These are phyloP conservation scores for Asbolus verrucosus DNA, from an alignment of 1,140 invertebrate species.

Conservation along the genomic window DNA sequence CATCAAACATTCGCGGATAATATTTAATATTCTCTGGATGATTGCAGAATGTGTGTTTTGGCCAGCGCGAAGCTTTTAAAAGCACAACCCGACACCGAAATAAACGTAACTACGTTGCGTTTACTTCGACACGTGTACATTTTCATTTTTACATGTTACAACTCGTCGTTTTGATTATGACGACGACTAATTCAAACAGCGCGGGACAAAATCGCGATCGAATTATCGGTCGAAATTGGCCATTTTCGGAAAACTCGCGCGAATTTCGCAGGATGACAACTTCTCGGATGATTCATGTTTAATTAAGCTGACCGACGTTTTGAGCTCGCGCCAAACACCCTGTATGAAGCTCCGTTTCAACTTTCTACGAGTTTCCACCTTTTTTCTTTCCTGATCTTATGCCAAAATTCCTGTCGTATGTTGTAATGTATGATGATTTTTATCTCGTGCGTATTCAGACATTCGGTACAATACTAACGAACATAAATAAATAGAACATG, in stretches of 20 bases:
- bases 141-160: no score
- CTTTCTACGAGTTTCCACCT: conserved; percentile 1
- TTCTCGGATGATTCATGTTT: neutral
- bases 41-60: neutral
- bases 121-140: no score
- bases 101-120: no score
- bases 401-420: conserved; percentile 1
- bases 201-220: no score
- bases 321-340: neutral
- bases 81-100: neutral
- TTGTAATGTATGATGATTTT: conserved; percentile 3
- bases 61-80: neutral
- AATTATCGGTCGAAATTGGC: neutral
- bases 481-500: conserved; percentile 6
- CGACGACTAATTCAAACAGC: no score
- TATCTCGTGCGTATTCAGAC: conserved; percentile 10
- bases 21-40: neutral
- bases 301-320: conserved; percentile 1
- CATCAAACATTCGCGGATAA: neutral
- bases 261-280: neutral
- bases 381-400: neutral
- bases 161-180: no score
- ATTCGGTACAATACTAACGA: conserved; percentile 10
- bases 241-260: neutral
- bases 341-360: neutral